A percentile compares a stretch with the other conserved stretches of the same genome.
These are phyloP conservation scores for Petrocephalus microphthalmus DNA, from an alignment of 2,113 vertebrate genomes.

Conservation along the genomic window DNA sequence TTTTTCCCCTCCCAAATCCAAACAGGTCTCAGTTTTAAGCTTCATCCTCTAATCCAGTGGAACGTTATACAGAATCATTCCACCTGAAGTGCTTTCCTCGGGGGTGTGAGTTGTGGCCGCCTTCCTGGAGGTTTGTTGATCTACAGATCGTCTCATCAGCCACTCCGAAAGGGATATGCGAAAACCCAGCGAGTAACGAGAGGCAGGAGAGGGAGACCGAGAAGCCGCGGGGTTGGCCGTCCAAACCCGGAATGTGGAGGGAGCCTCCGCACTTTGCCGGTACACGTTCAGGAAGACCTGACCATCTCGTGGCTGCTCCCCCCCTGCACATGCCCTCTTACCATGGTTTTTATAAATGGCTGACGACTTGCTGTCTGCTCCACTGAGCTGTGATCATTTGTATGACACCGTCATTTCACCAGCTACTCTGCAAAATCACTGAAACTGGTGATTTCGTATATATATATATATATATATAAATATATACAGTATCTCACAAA, in stretches of 20 bases:
- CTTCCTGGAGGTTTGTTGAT: not conserved
- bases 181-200: not conserved
- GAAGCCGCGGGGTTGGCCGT: not conserved
- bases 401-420: conserved; percentile 64
- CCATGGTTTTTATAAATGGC: conserved; percentile 88
- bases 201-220: not conserved
- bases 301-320: conserved; percentile 82
- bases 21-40: not conserved
- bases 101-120: not conserved
- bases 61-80: not conserved
- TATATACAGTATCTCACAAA: too few species aligned
- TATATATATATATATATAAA: not conserved
- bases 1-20: not conserved
- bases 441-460: not conserved
- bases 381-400: conserved; percentile 74
- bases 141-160: not conserved
- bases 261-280: not conserved
- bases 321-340: conserved; percentile 79
- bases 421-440: not conserved
- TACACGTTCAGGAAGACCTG: conserved; percentile 77
- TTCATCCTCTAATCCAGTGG: not conserved
- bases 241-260: not conserved
- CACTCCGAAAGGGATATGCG: not conserved
- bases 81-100: not conserved
- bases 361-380: conserved; percentile 85